Evolutionary conservation across 2,888 invertebrate genomes (phyloP), one percentile per base, ranked within the genome.

Genomic region (Eupithecia vulgata): DNA sequence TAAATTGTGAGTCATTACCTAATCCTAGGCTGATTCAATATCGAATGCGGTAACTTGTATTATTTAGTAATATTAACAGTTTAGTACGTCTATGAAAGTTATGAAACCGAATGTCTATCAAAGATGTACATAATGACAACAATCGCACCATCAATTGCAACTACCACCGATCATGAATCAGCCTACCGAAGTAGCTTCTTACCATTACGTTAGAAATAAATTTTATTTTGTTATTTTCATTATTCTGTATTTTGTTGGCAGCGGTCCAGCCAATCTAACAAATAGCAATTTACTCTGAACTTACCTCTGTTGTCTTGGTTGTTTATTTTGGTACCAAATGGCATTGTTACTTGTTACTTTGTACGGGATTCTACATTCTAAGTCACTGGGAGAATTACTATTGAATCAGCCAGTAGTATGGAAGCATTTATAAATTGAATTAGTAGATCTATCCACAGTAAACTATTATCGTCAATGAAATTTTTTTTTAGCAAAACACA

Each of bases 161-260:
- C 10, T 21, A 52, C 6, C 45, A 45, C 13, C 21, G 57, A 21
- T 52, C n/a, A 5, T 57, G n/a, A 25, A 25, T 57, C 52, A 52
- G 52, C 52, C 21, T 21, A 52, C 17, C 25, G 15, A 52, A 52
- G 21, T 30, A 10, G n/a, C n/a, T 48, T 48, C 48, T 4, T 52
- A 12, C 12, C 48, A 42, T 52, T 21, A 59, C 48, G n/a, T 48
- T 48, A 25, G 25, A 30, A 59, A 59, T 30, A 15, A 59, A 21
- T 59, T 10, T 37, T 17, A 37, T 62, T n/a, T 15, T 10, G 35
- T 35, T 35, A 10, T 35, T 35, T 59, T 30, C 35, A 62, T 62
- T 75, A 73, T 66, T 70, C 74, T 73, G 76, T 69, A 74, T 76
- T 78, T 76, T 68, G 71, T 70, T 77, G 78, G 78, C 78, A 57